phyloP scores from a whole-genome alignment of 1,140 invertebrate species.

The Drosophila pallidifrons region DNA sequence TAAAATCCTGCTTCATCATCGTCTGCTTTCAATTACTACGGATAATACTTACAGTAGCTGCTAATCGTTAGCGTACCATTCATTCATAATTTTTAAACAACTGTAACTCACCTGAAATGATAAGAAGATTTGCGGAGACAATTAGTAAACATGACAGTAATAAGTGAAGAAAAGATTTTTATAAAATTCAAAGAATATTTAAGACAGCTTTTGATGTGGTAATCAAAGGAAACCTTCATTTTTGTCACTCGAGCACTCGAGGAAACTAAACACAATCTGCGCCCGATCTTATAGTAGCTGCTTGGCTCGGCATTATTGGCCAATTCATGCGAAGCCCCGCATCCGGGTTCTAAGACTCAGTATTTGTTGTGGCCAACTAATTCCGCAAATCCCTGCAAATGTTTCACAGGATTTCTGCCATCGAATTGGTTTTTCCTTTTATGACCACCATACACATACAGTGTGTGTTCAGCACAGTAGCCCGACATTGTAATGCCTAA shows the following conservation, averaged over 20 bases:
- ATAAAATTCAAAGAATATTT: background rate
- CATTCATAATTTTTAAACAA: constrained; percentile 8
- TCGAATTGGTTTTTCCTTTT: constrained; percentile 77
- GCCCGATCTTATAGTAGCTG: background rate
- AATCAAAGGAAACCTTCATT: background rate
- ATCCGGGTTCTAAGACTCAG: constrained; percentile 5
- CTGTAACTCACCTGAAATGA: constrained; percentile 69
- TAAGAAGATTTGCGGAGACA: constrained; percentile 14
- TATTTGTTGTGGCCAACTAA: constrained; percentile 59
- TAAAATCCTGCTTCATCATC: constrained; percentile 5
- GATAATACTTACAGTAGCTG: constrained; percentile 71
- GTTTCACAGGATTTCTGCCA: constrained; percentile 68
- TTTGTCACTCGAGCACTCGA: too few relatives aligned
- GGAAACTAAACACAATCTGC: constrained; percentile 5
- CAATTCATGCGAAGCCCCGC: background rate
- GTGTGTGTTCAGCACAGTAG: constrained; percentile 24
- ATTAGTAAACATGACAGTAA: constrained; percentile 16
- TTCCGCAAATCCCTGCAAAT: constrained; percentile 72
- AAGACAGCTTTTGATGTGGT: too few relatives aligned
- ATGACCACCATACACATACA: constrained; percentile 41
- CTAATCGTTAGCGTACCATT: constrained; percentile 29
- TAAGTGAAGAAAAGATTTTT: background rate
- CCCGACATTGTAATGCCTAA: constrained; percentile 73
- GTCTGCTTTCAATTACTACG: background rate
- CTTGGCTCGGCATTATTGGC: background rate